Base-by-base conservation (phyloP, 2,888 invertebrate species). In the Apantesis nais region DNA sequence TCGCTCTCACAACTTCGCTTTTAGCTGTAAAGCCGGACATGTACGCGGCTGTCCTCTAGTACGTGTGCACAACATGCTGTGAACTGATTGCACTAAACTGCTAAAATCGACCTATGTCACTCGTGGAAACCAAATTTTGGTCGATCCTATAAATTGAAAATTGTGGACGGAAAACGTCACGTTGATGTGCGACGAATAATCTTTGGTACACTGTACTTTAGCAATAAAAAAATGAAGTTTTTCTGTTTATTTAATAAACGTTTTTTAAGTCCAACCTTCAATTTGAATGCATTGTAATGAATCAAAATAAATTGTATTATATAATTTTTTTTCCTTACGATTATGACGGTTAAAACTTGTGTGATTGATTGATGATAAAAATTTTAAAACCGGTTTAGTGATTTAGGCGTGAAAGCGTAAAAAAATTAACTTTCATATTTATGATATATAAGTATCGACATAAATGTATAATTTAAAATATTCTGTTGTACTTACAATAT, bases 1-100 rank as follows among this genome's bases (percentile, higher is more conserved):
- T 67, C 63, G 69, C 55, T 76, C 76, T 69, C 62, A 34, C 63
- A 78, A 82, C 76, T 79, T 76, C 48, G 69, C 72, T 72, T 68
- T 78, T 75, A 78, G 75, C 76, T 80, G 67, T 76, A 76, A 75
- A 74, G 52, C 70, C 52, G 39, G 29, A 48, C 60, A 52, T 69
- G 69, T 69, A 63, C 44, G 31, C 31, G 29, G 11, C 16, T 34
- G 60, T 44, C 39, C 63, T 39, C 68, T 61, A 61, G 66, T 73
- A 62, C 16, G 61, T 67, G 31, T 25, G 63, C 55, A 52, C 29
- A 69, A 71, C 66, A 71, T 67, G 62, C 60, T 68, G 58, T 48
- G 55, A 64, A 71, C 73, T 75, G 74, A 77, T 76, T 72, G 71
- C 65, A 69, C 67, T 69, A 72, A 77, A 75, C 68, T 69, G 73